Base-by-base conservation (phyloP, 2,113 vertebrate species). In the Chaetura pelagica region DNA sequence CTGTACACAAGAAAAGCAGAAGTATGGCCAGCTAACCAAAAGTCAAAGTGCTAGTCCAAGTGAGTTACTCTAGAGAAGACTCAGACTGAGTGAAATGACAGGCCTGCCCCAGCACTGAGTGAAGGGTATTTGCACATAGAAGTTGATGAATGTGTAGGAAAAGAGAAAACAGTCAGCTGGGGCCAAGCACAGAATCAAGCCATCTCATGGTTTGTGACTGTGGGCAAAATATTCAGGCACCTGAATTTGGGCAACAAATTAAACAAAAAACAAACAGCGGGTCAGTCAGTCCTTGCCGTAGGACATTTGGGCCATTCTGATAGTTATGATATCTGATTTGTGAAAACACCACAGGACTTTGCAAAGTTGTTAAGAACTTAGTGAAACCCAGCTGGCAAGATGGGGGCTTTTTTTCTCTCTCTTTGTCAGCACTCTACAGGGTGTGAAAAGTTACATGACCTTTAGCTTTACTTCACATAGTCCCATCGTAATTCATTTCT, bases 91-190 rank as follows among this genome's bases (percentile, higher is more conserved):
- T 2, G 57, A 57, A 82, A 82, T 26, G 71, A 61, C 54, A 79
- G 61, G 23, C 44, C 57, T 42, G 30, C 22, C 40, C 9, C 30
- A 38, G 35, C 1, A 3, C 44, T 0, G 0, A 19, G 30, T 42
- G 57, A 51, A 72, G 20, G 29, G 35, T 10, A 30, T 69, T 76
- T 84, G 38, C 7, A 4, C 26, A 19, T 20, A 48, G 46, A 93
- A 66, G 2, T 32, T 58, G 22, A 38, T 34, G 27, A 5, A 38
- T 12, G 9, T 0, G 1, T 4, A 52, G 51, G 54, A 59, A 77
- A 34, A 79, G 34, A 89, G 32, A 76, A 92, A 80, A 27, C 5
- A 4, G 29, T 12, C 54, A 80, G 15, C 30, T 34, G 40, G 66
- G 52, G 34, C 15, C 40, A 58, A 29, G 27, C 0, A 0, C 11